Conservation (phyloP, 2,888 invertebrate species). For the Tetramorium bicarinatum region DNA sequence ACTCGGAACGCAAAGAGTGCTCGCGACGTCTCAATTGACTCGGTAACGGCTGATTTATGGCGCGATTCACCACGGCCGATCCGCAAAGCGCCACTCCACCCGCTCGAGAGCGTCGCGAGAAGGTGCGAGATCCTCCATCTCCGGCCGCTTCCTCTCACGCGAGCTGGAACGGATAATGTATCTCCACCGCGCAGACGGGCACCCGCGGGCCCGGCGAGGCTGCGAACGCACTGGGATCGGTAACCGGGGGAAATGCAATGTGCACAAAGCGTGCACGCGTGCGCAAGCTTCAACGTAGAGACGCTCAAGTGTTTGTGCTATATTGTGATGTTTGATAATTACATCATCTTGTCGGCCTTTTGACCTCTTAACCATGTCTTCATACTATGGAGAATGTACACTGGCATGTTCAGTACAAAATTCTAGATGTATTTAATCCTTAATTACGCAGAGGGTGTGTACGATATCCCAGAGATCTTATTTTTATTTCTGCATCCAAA, state of each 20-base stretch:
- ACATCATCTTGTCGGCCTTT: not conserved
- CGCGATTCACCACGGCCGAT: conserved; percentile 65
- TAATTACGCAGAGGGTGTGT: too few relatives aligned
- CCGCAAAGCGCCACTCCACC: conserved; percentile 56
- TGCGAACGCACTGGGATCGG: not conserved
- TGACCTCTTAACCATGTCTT: not conserved
- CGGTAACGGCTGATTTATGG: conserved; percentile 82
- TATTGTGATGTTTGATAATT: conserved; percentile 14
- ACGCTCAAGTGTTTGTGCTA: not conserved
- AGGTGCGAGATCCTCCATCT: conserved; percentile 47
- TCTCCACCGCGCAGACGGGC: conserved; percentile 25
- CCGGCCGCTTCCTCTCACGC: conserved; percentile 23
- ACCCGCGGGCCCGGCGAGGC: not conserved
- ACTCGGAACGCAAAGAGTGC: conserved; percentile 79
- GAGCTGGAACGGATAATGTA: conserved; percentile 36
- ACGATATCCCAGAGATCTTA: too few relatives aligned
- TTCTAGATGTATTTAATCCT: not conserved
- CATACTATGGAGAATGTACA: not conserved
- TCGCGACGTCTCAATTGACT: conserved; percentile 84
- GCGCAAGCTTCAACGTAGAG: not conserved
- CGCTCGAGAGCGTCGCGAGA: conserved; percentile 44
- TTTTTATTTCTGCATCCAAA: too few relatives aligned
- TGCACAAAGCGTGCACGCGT: not conserved
- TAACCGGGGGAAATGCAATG: conserved; percentile 5
- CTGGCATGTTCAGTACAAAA: not conserved